These are phyloP conservation scores for Spodoptera frugiperda DNA, from an alignment of 1,140 invertebrate genomes.

Conservation along the genomic window DNA sequence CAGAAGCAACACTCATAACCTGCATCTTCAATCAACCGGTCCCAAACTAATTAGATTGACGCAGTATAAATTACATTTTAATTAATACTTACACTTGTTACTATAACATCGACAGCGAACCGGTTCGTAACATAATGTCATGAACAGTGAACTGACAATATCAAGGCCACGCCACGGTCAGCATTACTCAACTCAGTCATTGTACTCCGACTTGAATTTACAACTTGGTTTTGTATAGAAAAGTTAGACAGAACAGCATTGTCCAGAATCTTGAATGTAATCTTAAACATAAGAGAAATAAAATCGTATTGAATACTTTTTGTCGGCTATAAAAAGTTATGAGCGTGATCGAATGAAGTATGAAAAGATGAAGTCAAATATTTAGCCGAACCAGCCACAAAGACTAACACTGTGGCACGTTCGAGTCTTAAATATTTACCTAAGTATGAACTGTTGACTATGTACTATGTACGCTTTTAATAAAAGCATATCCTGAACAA, in stretches of 20 bases:
- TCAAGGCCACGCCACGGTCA: constrained; percentile 4
- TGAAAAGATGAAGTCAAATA: neutral
- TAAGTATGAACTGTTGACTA: constrained; percentile 11
- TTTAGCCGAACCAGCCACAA: constrained; percentile 4
- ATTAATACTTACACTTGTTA: constrained; percentile 17
- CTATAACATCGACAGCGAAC: constrained; percentile 3
- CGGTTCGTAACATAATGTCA: constrained; percentile 20
- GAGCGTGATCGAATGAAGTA: constrained; percentile 2
- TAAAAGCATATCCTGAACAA: constrained; percentile 22
- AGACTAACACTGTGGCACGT: constrained; percentile 12
- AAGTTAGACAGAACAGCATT: neutral
- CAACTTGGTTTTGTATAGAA: neutral
- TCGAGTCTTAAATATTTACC: neutral
- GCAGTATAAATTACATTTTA: constrained; percentile 13
- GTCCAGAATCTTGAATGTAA: neutral
- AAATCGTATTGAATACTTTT: neutral
- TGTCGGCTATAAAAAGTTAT: constrained; percentile 4
- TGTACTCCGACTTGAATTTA: neutral
- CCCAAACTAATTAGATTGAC: constrained; percentile 14
- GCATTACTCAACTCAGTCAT: neutral
- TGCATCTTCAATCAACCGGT: neutral
- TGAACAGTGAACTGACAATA: constrained; percentile 6
- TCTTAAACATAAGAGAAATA: neutral
- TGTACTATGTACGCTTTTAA: neutral
- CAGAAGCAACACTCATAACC: too few species aligned